A percentile compares a stretch with the other conserved stretches of the same genome.
Evolutionary conservation across 2,797 vertebrate species (phyloP).

Genomic region (Enteromius afrohamiltoni): DNA sequence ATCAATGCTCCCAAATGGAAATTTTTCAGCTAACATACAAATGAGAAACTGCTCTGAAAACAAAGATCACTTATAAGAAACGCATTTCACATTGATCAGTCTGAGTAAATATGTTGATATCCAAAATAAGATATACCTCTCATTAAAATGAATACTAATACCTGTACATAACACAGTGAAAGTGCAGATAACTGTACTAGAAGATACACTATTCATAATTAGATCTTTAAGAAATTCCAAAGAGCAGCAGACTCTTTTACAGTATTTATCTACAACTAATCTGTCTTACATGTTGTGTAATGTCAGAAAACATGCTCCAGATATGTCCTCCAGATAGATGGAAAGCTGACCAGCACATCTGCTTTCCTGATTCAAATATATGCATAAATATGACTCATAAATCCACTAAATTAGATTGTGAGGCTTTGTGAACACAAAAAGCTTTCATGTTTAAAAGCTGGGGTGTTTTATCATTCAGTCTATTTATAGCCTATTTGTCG

Average conservation of each 20-base stretch:
- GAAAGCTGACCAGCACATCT: slow-evolving; percentile 6
- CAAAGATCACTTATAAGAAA: not conserved
- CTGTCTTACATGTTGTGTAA: slow-evolving; percentile 1
- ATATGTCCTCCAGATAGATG: slow-evolving; percentile 21
- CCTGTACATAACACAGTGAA: not conserved
- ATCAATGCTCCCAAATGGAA: slow-evolving; percentile 16
- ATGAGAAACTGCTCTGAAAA: slow-evolving; percentile 21
- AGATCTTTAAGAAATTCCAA: slow-evolving; percentile 6
- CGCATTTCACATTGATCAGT: slow-evolving; percentile 22
- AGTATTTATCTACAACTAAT: not conserved
- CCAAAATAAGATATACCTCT: not conserved
- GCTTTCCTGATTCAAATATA: not conserved
- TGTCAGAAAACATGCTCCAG: not conserved
- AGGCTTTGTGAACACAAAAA: slow-evolving; percentile 30
- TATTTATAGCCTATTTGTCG: not conserved
- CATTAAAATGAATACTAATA: not conserved
- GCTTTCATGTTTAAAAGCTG: slow-evolving; percentile 44
- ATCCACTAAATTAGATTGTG: slow-evolving; percentile 30
- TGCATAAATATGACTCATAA: slow-evolving; percentile 23
- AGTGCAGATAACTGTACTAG: not conserved
- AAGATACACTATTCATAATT: not conserved
- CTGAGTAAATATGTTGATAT: slow-evolving; percentile 31
- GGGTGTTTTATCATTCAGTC: not conserved
- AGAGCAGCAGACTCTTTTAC: not conserved
- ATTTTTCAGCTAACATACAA: slow-evolving; percentile 14